These are phyloP conservation scores for Platorchestia sp. DNA, from an alignment of 1,140 invertebrate species.

Conservation along the genomic window DNA sequence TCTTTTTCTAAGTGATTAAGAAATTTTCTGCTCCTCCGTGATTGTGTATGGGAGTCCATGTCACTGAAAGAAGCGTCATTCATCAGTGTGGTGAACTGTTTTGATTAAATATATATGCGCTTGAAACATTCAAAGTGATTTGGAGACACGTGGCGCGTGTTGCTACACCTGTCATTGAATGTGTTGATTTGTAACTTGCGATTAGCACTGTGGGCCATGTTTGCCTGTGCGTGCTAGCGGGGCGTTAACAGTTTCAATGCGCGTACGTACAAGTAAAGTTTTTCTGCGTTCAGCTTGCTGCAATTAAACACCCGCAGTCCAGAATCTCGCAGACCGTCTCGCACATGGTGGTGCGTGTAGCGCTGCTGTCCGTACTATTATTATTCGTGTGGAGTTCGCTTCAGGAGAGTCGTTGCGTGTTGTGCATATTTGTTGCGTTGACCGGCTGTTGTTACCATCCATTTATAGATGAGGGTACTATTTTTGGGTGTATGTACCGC, in stretches of 20 bases:
- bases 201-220: not conserved
- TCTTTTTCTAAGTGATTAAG: not conserved
- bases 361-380: not conserved
- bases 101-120: no score
- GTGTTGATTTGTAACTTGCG: not conserved
- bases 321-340: not conserved
- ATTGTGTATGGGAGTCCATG: not conserved
- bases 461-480: no score
- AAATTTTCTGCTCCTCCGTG: not conserved
- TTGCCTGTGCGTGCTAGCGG: not conserved
- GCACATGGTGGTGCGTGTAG: not conserved
- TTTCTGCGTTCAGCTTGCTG: not conserved
- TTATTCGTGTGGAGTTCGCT: no score
- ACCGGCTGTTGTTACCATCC: no score
- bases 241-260: not conserved
- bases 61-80: not conserved
- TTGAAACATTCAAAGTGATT: no score
- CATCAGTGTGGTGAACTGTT: not conserved
- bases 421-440: no score
- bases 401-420: no score
- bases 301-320: not conserved
- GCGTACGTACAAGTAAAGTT: not conserved
- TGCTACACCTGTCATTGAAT: not conserved
- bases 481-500: no score
- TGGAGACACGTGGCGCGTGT: no score